Evolutionary conservation across 2,113 vertebrate genomes (phyloP).

Genomic region (Clarias gariepinus): DNA sequence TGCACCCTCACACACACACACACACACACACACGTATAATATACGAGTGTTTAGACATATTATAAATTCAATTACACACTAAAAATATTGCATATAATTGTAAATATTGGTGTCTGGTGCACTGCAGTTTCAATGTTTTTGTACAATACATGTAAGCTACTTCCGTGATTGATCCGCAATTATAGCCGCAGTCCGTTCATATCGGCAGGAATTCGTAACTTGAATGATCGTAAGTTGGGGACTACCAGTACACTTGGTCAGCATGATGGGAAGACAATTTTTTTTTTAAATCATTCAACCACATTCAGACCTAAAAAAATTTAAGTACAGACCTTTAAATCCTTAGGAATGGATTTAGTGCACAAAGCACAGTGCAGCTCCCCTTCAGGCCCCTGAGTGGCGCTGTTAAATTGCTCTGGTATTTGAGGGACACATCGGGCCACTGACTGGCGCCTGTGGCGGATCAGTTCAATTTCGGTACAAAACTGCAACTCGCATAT

Average conservation of each 20-base stretch:
- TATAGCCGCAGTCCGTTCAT: too few species aligned
- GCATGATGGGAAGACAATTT: background rate
- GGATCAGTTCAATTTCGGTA: constrained; percentile 85
- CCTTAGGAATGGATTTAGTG: constrained; percentile 79
- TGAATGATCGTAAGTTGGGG: too few species aligned
- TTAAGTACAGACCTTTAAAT: constrained; percentile 78
- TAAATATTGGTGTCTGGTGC: too few species aligned
- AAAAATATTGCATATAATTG: too few species aligned
- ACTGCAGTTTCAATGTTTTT: too few species aligned
- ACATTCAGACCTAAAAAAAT: background rate
- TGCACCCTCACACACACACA: too few species aligned
- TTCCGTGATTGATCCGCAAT: too few species aligned
- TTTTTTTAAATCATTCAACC: background rate
- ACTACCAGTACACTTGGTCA: background rate
- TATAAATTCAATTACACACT: too few species aligned
- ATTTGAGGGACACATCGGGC: constrained; percentile 79
- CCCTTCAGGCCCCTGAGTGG: constrained; percentile 57
- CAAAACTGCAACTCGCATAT: constrained; percentile 92
- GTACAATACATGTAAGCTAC: too few species aligned
- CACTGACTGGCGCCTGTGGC: constrained; percentile 81
- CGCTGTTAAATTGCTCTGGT: constrained; percentile 64
- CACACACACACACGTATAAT: too few species aligned
- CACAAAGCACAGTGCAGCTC: constrained; percentile 84
- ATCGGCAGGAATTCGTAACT: too few species aligned
- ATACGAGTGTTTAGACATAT: too few species aligned